Evolutionary conservation across 1,140 invertebrate species (phyloP).

Genomic region (Bombus breviceps): DNA sequence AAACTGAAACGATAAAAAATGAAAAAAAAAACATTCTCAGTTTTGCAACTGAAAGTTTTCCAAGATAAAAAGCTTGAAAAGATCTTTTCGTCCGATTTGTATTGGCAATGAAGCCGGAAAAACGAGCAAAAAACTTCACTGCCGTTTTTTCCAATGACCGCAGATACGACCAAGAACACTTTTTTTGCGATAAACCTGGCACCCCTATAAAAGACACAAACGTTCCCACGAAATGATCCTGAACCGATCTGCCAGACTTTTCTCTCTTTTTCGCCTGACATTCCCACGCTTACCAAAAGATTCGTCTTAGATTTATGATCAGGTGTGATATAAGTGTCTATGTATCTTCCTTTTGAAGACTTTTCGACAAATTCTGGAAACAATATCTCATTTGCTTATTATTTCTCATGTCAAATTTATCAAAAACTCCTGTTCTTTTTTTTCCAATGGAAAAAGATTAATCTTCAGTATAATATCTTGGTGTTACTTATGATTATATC

Average conservation of each 20-base stretch:
- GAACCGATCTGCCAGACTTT: conserved; percentile 23
- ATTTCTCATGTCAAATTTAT: background rate
- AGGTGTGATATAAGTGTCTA: background rate
- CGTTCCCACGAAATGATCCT: conserved; percentile 33
- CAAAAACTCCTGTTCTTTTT: background rate
- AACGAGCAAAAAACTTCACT: background rate
- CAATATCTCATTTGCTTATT: background rate
- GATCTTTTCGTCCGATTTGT: conserved; percentile 25
- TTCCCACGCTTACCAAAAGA: conserved; percentile 13
- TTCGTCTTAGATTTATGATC: conserved; percentile 29
- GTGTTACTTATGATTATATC: too few species aligned
- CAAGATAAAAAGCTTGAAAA: background rate
- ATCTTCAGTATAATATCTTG: background rate
- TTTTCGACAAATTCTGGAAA: background rate
- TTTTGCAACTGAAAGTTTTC: conserved; percentile 18
- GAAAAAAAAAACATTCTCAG: background rate
- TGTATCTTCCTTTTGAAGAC: too few species aligned
- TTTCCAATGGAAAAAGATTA: background rate
- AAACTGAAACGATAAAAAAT: background rate
- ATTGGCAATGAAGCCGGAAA: background rate
- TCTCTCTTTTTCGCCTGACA: background rate
- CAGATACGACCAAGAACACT: conserved; percentile 7
- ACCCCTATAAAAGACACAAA: conserved; percentile 33
- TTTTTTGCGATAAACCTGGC: conserved; percentile 28
- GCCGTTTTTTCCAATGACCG: background rate